A percentile compares a stretch with the other conserved stretches of the same genome.
phyloP scores from a whole-genome alignment of 2,797 vertebrate genomes.

The Babyrousa celebensis region DNA sequence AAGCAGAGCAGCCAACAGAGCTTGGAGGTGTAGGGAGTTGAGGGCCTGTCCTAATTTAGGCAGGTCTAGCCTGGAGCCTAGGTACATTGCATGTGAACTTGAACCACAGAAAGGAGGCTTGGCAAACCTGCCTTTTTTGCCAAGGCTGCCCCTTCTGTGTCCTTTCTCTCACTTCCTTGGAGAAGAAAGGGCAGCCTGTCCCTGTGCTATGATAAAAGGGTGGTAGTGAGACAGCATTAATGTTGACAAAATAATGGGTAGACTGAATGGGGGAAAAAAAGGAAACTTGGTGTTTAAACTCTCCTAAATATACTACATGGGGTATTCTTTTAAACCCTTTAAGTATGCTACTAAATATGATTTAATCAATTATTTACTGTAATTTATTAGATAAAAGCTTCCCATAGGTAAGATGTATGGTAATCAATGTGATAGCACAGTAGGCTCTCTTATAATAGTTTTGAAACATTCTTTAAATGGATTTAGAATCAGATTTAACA shows the following conservation, averaged over 20 bases:
- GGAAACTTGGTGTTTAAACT: neutral
- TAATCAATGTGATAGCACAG: neutral
- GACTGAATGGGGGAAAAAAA: neutral
- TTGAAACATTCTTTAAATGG: neutral
- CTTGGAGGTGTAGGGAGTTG: rapidly evolving
- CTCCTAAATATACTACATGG: neutral
- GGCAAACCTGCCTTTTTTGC: neutral
- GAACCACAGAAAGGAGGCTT: neutral
- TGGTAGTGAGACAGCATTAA: neutral
- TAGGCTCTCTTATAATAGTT: neutral
- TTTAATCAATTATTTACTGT: neutral
- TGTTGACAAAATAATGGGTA: neutral
- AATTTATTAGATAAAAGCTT: neutral
- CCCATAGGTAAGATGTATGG: neutral
- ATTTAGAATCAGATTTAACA: neutral
- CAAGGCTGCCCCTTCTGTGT: neutral
- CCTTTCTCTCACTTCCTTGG: neutral
- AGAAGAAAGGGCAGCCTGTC: too few species aligned
- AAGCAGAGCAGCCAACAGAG: neutral
- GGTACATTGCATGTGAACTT: neutral
- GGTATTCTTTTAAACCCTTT: neutral
- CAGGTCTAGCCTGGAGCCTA: neutral
- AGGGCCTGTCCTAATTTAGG: neutral
- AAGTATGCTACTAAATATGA: neutral
- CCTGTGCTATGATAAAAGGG: neutral